phyloP scores from a whole-genome alignment of 2,113 vertebrate species.

The Tachycineta bicolor region DNA sequence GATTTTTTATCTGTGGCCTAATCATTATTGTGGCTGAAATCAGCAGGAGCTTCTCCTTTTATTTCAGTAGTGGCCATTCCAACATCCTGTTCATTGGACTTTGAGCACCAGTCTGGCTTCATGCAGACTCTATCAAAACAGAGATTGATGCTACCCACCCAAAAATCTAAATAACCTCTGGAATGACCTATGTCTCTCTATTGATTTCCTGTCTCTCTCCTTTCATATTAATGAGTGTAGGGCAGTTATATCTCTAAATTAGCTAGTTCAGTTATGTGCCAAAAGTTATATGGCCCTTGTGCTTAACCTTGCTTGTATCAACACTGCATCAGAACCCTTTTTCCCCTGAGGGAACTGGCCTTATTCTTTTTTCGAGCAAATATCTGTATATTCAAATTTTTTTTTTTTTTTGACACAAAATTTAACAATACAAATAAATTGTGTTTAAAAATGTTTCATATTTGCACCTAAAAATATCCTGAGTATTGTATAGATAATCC shows the following conservation, averaged over 20 bases:
- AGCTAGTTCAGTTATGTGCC: background rate
- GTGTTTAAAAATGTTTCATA: accelerated
- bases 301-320: background rate
- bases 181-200: background rate
- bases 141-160: background rate
- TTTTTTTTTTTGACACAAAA: background rate
- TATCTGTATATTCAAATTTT: background rate
- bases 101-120: background rate
- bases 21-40: background rate
- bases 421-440: background rate
- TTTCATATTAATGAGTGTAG: constrained; percentile 19
- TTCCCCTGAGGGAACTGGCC: accelerated
- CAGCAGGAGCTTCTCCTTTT: background rate
- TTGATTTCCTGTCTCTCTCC: constrained; percentile 18
- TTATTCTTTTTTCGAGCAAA: background rate
- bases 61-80: background rate
- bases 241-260: background rate
- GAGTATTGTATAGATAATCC: background rate
- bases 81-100: background rate
- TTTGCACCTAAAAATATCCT: background rate
- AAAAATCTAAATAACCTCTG: constrained; percentile 8
- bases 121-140: background rate
- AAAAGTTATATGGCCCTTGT: background rate
- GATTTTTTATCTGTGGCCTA: background rate
- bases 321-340: background rate